Percentiles rank a stretch among this genome's conserved stretches.
phyloP scores from a whole-genome alignment of 1,140 invertebrate genomes.

The Drosophila sulfurigaster region DNA sequence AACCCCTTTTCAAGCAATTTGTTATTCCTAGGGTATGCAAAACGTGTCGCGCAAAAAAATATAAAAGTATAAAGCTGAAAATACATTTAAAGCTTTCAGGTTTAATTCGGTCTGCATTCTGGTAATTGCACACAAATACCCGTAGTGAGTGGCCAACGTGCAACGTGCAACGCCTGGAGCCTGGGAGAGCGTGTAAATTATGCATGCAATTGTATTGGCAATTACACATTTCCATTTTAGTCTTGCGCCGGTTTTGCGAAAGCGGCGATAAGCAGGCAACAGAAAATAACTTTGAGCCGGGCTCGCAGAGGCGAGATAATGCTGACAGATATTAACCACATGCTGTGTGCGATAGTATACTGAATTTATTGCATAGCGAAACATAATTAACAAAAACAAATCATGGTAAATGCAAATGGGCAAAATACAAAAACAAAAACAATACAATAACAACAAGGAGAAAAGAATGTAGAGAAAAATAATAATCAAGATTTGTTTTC shows the following conservation, averaged over 20 bases:
- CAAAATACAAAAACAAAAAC: slow-evolving; percentile 9
- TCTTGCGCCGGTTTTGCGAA: slow-evolving; percentile 30
- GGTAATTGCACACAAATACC: slow-evolving; percentile 28
- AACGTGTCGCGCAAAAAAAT: neutral
- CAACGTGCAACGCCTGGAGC: slow-evolving; percentile 16
- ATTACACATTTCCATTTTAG: slow-evolving; percentile 64
- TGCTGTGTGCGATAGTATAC: slow-evolving; percentile 36
- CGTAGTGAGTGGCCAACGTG: neutral
- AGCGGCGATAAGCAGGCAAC: slow-evolving; percentile 66
- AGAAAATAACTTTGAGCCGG: slow-evolving; percentile 53
- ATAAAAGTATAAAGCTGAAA: slow-evolving; percentile 45
- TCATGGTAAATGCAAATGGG: slow-evolving; percentile 32
- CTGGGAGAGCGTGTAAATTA: slow-evolving; percentile 55
- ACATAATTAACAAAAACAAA: slow-evolving; percentile 71
- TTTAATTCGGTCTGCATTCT: slow-evolving; percentile 43
- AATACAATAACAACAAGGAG: neutral
- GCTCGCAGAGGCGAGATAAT: slow-evolving; percentile 30
- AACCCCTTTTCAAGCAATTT: neutral
- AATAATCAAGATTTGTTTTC: slow-evolving; percentile 66
- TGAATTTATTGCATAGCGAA: slow-evolving; percentile 67
- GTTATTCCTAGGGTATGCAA: neutral
- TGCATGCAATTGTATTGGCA: slow-evolving; percentile 76
- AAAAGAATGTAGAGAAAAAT: slow-evolving; percentile 12
- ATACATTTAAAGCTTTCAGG: slow-evolving; percentile 53
- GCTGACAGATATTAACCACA: slow-evolving; percentile 67